Evolutionary conservation across 30 jellyfish, hydroid and myxozoan genomes (phyloP).

Genomic region (Pseudorhiza aurosa): DNA sequence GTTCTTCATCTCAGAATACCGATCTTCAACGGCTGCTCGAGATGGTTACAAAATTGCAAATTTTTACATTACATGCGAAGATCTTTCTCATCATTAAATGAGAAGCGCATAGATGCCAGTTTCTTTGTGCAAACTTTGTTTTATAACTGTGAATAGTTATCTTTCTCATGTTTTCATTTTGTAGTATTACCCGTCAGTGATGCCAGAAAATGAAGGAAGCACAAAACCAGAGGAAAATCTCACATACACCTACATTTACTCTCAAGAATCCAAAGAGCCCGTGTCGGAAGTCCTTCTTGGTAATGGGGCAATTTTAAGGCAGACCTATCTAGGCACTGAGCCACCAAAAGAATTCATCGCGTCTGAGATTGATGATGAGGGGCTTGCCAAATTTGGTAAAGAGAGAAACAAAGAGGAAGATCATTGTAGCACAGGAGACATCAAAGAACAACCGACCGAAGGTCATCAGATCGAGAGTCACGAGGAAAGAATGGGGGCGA

Average conservation of each 20-base stretch:
- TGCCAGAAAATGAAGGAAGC: conserved; percentile 1
- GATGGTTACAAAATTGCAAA: too few species aligned
- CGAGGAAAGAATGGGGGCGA: neutral
- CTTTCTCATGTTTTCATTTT: neutral
- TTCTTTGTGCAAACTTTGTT: too few species aligned
- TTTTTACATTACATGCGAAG: too few species aligned
- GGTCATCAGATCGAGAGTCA: neutral
- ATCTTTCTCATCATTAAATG: too few species aligned
- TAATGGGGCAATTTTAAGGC: conserved; percentile 84
- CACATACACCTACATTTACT: conserved; percentile 27
- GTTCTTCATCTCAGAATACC: too few species aligned
- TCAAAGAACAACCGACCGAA: neutral
- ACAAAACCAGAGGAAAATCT: neutral
- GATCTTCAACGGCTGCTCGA: too few species aligned
- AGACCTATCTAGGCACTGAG: conserved; percentile 77
- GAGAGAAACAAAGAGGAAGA: conserved; percentile 10
- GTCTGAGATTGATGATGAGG: conserved; percentile 12
- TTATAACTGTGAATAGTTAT: too few species aligned
- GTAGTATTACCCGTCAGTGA: conserved; percentile 66
- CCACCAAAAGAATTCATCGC: conserved; percentile 61
- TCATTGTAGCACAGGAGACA: neutral
- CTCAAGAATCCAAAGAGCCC: conserved; percentile 48
- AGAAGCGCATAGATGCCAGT: too few species aligned
- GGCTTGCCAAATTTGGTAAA: neutral
- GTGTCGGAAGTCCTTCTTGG: conserved; percentile 78